Conservation (phyloP, 2,888 invertebrate genomes). For the Himalopsyche japonica region DNA sequence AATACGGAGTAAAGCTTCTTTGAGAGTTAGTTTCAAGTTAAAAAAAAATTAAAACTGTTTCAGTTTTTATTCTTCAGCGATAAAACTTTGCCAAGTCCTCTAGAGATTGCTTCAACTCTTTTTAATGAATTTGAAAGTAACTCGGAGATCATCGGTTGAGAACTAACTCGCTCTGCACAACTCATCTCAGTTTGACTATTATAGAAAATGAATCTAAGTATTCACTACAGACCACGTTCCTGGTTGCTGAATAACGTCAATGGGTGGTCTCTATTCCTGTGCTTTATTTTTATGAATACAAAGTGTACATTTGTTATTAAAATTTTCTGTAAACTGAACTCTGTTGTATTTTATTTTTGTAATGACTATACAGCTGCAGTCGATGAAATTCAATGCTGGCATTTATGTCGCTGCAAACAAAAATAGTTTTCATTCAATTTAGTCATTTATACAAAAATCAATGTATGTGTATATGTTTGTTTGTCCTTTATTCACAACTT, state of each 20-base stretch:
- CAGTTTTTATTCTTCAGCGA: background rate
- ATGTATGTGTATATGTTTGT: too few relatives aligned
- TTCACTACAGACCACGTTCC: background rate
- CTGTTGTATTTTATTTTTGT: background rate
- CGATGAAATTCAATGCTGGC: background rate
- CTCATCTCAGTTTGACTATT: background rate
- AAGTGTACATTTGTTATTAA: background rate
- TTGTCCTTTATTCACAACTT: too few relatives aligned
- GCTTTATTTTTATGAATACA: background rate
- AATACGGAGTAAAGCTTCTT: background rate
- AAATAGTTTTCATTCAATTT: too few relatives aligned
- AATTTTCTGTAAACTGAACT: background rate
- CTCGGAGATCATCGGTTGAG: background rate
- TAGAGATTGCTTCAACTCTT: background rate
- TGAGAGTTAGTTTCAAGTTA: background rate
- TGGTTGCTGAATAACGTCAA: background rate
- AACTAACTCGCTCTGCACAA: background rate
- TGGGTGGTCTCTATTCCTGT: background rate
- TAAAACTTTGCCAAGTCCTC: background rate
- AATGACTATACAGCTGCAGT: background rate
- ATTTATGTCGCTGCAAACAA: background rate
- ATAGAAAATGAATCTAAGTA: background rate
- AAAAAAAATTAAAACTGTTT: background rate
- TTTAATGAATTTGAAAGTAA: background rate
- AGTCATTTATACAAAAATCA: too few relatives aligned